Evolutionary conservation across 1,140 invertebrate genomes (phyloP).

Genomic region (Musca domestica): DNA sequence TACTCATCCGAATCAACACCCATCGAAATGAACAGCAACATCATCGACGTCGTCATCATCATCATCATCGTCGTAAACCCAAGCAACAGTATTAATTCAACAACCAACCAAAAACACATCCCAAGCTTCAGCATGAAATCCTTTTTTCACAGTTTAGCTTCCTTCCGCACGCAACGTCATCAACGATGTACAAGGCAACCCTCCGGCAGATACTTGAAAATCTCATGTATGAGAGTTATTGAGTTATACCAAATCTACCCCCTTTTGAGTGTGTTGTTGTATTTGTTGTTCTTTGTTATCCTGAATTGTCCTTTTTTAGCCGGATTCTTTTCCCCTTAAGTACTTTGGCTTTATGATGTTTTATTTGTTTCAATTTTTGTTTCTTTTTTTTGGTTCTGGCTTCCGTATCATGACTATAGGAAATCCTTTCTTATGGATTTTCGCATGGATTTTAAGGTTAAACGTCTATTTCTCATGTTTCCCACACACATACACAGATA

Average conservation of each 20-base stretch:
- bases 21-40: background rate
- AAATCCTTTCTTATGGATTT: background rate
- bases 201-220: no score
- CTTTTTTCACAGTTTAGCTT: conserved; percentile 9
- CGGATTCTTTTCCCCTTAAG: no score
- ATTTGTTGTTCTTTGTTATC: no score
- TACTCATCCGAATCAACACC: background rate
- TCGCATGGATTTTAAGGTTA: background rate
- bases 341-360: conserved; percentile 7
- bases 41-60: background rate
- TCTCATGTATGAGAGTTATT: no score
- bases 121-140: background rate
- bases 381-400: background rate
- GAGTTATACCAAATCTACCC: no score
- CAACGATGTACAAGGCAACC: no score
- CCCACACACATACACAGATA: no score
- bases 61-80: no score
- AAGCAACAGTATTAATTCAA: no score
- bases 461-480: background rate
- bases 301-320: no score
- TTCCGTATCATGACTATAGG: background rate
- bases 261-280: no score
- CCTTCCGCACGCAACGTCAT: background rate
- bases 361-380: conserved; percentile 1
- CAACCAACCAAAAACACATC: background rate